These are phyloP conservation scores for Neoniphon sammara DNA, from an alignment of 2,797 vertebrate species.

Conservation along the genomic window DNA sequence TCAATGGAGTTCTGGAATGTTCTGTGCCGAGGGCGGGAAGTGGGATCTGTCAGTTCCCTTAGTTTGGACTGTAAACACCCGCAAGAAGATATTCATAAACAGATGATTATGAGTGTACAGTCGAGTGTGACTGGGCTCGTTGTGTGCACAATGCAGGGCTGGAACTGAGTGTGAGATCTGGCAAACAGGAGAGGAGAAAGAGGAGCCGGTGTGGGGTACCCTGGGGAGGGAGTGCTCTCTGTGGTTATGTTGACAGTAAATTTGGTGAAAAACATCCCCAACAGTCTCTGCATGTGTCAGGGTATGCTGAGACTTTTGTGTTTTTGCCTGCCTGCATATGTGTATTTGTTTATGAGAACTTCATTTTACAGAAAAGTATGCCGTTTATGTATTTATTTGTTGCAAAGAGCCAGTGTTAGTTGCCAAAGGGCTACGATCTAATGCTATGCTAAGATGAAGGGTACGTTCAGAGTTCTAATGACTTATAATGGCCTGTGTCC, in stretches of 20 bases:
- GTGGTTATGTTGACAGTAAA: constrained; percentile 20
- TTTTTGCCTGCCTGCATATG: neutral
- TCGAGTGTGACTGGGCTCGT: constrained; percentile 14
- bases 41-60: constrained; percentile 59
- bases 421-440: constrained; percentile 42
- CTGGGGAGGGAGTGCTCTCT: constrained; percentile 4
- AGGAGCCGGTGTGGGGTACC: neutral
- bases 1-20: constrained; percentile 77
- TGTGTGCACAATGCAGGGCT: constrained; percentile 8
- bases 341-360: constrained; percentile 29
- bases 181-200: constrained; percentile 40
- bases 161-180: neutral
- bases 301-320: constrained; percentile 3
- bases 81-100: constrained; percentile 55
- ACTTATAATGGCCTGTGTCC: constrained; percentile 74
- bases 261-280: neutral
- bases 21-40: constrained; percentile 60
- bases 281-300: neutral
- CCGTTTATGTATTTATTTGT: constrained; percentile 12
- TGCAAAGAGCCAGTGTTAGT: constrained; percentile 15
- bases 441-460: constrained; percentile 63
- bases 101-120: constrained; percentile 56
- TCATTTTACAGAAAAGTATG: constrained; percentile 23
- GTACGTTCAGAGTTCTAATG: constrained; percentile 69
- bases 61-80: constrained; percentile 53